Evolutionary conservation across 2,797 vertebrate species (phyloP), one percentile per base, ranked within the genome.

Genomic region (Gouania willdenowi): DNA sequence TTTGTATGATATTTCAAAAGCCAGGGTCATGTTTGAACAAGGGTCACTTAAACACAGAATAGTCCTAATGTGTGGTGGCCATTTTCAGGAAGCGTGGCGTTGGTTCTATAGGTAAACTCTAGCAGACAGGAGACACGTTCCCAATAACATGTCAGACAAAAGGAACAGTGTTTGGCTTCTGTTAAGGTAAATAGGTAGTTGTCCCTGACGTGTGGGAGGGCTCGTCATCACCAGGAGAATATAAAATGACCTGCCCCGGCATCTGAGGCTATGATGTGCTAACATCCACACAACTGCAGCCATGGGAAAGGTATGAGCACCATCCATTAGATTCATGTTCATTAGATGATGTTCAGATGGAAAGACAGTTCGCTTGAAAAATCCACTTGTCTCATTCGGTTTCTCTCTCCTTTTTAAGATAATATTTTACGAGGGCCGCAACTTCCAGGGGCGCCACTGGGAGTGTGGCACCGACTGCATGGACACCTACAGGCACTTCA

Each of bases 31-130:
- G 37, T 49, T 25, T 8, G 48, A 77, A 83, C 66, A 80, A 71
- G 78, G 57, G 75, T 67, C 63, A 67, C 29, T 25, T 69, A 77
- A 73, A 75, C 65, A 79, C 52, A 79, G 61, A 75, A 78, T 58
- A 62, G 62, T 57, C 75, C 61, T 70, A n/a, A n/a, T 74, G 54
- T 55, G 36, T 71, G 50, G 57, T 26, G 40, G 42, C 56, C 44
- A 14, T 41, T 62, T 61, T 66, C 62, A 20, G 19, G 28, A 17
- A 32, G 8, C 18, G 21, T 9, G 41, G 40, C 12, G 21, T 28
- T 36, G 77, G 74, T 86, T 90, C 85, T 86, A 88, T 83, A 85
- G 85, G 87, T 87, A 84, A 86, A 84, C 76, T 83, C 83, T 83
- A 79, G 87, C 66, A 83, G 47, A 73, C 50, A 65, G 55, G 64